Percentiles rank a stretch among this genome's conserved stretches.
Evolutionary conservation across 2,797 vertebrate species (phyloP).

Genomic region (Microtus californicus): DNA sequence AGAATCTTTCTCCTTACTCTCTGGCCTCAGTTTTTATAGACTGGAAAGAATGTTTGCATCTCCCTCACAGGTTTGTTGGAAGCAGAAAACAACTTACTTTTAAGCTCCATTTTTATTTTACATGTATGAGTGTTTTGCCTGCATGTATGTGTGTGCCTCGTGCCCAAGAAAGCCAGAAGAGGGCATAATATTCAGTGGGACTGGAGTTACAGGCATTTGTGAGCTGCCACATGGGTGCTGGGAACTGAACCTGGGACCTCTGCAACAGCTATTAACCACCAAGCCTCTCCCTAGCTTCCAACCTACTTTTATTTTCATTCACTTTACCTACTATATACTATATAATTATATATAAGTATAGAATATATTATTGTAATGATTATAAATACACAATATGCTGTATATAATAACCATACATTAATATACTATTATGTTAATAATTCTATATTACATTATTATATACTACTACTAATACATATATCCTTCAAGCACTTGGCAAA

Average conservation of each 20-base stretch:
- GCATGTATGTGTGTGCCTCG: neutral
- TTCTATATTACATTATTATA: neutral
- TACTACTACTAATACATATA: neutral
- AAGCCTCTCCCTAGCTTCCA: neutral
- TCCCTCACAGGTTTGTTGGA: neutral
- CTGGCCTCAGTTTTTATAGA: slow-evolving; percentile 41
- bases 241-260: neutral
- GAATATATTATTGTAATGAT: neutral
- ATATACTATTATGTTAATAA: neutral
- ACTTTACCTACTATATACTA: slow-evolving; percentile 34
- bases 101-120: neutral
- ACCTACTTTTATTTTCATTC: slow-evolving; percentile 6
- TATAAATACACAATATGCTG: neutral
- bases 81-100: slow-evolving; percentile 19
- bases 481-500: slow-evolving; percentile 28
- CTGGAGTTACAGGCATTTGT: neutral
- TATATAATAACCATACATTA: neutral
- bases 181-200: neutral
- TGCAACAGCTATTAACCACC: neutral
- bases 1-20: slow-evolving; percentile 24
- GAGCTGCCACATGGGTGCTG: neutral
- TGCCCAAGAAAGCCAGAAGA: neutral
- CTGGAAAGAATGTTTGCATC: neutral
- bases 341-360: neutral
- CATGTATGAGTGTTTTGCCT: neutral